Percentiles rank a stretch among this genome's conserved stretches.
phyloP scores from a whole-genome alignment of 2,888 invertebrate species.

The Limenitis camilla region DNA sequence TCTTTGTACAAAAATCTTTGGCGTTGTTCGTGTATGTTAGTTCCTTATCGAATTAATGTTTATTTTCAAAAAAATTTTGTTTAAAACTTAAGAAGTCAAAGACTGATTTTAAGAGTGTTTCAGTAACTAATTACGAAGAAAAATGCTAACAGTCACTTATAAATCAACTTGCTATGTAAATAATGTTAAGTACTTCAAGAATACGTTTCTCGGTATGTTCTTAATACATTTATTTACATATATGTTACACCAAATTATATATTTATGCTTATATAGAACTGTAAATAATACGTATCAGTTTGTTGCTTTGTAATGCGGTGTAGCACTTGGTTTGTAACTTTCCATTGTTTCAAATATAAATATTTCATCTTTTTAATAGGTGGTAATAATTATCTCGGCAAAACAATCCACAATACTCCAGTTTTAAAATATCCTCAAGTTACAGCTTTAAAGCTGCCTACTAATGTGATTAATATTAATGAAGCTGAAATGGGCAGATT shows the following conservation, averaged over 20 bases:
- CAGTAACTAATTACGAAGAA: background rate
- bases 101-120: no score
- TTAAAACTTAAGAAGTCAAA: no score
- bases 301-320: constrained; percentile 2
- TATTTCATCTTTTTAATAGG: background rate
- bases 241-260: no score
- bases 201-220: constrained; percentile 32
- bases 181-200: constrained; percentile 24
- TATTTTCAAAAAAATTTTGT: no score
- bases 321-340: constrained; percentile 1
- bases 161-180: constrained; percentile 20
- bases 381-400: constrained; percentile 36
- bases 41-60: no score
- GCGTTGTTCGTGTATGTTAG: no score
- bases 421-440: constrained; percentile 69
- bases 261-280: constrained; percentile 9
- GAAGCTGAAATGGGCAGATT: constrained; percentile 78
- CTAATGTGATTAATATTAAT: constrained; percentile 77
- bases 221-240: background rate
- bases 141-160: constrained; percentile 27
- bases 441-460: constrained; percentile 73
- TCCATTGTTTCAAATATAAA: background rate
- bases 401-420: constrained; percentile 64
- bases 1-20: no score
- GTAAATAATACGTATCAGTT: background rate